phyloP scores from a whole-genome alignment of 2,797 vertebrate species.

The Carduelis carduelis region DNA sequence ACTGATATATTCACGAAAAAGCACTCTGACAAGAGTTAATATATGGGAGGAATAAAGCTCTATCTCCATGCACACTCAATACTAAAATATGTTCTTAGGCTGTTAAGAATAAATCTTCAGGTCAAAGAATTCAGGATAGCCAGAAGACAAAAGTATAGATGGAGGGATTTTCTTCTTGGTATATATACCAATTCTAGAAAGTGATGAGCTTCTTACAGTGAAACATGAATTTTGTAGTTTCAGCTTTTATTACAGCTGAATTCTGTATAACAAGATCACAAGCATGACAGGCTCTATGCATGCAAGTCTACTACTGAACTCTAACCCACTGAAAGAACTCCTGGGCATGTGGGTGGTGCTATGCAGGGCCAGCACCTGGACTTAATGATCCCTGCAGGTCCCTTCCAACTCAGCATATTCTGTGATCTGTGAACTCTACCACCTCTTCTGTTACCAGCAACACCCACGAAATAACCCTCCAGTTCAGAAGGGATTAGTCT shows the following conservation, averaged over 20 bases:
- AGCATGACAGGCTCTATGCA: not conserved
- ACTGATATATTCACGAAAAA: not conserved
- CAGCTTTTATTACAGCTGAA: not conserved
- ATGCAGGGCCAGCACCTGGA: not conserved
- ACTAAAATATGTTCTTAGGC: not conserved
- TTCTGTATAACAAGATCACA: not conserved
- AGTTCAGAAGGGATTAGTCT: not conserved
- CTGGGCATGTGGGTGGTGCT: accelerated
- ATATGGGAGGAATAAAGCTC: not conserved
- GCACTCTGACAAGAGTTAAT: not conserved
- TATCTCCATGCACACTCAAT: not conserved
- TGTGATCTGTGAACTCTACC: not conserved
- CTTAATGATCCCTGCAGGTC: not conserved
- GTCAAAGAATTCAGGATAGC: not conserved
- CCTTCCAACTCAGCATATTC: not conserved
- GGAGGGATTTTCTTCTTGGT: not conserved
- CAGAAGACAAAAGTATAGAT: not conserved
- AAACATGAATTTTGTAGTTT: not conserved
- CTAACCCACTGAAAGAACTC: not conserved
- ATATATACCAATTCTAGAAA: not conserved
- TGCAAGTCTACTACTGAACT: not conserved
- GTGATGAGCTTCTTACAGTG: not conserved
- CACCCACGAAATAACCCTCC: not conserved
- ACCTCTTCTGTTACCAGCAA: not conserved
- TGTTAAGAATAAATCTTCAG: not conserved